phyloP scores from a whole-genome alignment of 2,888 invertebrate genomes.

The Drosophila acutilabella region DNA sequence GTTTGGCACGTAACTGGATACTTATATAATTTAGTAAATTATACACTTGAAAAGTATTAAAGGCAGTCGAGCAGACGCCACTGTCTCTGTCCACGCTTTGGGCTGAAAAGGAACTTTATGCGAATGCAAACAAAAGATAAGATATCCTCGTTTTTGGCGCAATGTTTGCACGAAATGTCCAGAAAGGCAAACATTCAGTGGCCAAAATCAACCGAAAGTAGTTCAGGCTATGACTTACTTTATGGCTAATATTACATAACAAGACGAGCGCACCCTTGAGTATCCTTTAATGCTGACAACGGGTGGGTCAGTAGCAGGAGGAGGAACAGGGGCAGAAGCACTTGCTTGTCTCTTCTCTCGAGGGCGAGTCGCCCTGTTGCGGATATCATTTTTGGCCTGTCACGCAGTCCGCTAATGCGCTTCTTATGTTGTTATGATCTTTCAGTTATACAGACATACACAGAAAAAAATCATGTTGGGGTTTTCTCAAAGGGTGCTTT shows the following conservation, averaged over 20 bases:
- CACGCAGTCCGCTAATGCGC: slow-evolving; percentile 78
- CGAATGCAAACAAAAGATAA: slow-evolving; percentile 82
- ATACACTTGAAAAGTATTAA: slow-evolving; percentile 79
- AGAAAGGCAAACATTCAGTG: slow-evolving; percentile 64
- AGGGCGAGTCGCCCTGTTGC: slow-evolving; percentile 42
- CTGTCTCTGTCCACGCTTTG: slow-evolving; percentile 1
- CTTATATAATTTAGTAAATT: slow-evolving; percentile 80
- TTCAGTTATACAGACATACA: too few species aligned
- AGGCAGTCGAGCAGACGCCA: slow-evolving; percentile 64
- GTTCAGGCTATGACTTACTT: slow-evolving; percentile 31
- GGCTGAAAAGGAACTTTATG: slow-evolving; percentile 61
- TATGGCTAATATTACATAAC: slow-evolving; percentile 74
- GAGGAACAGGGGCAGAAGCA: slow-evolving; percentile 10
- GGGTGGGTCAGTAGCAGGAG: slow-evolving; percentile 17
- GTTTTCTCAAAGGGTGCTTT: too few species aligned
- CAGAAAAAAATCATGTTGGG: too few species aligned
- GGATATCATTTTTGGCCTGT: slow-evolving; percentile 48
- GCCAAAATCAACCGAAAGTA: slow-evolving; percentile 53
- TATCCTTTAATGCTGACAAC: slow-evolving; percentile 64
- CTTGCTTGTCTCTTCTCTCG: slow-evolving; percentile 8
- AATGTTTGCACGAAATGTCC: slow-evolving; percentile 72
- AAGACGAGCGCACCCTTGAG: slow-evolving; percentile 59
- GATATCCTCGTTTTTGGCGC: slow-evolving; percentile 73
- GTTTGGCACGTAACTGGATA: slow-evolving; percentile 71
- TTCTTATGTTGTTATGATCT: slow-evolving; percentile 78